Base-by-base conservation (phyloP, 2,888 invertebrate species). In the Epiblema foenella region DNA sequence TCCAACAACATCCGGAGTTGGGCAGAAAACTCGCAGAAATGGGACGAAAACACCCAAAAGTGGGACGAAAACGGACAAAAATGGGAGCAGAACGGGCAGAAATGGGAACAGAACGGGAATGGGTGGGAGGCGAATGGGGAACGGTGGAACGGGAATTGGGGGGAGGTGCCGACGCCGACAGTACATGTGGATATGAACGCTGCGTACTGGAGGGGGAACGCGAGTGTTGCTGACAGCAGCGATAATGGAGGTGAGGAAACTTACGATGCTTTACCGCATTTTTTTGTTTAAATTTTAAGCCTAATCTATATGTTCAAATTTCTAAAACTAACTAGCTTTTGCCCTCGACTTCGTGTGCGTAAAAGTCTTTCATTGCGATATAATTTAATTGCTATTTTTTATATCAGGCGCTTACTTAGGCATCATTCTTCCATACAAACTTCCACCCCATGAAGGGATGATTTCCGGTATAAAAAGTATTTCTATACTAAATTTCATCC, bases 141-240 rank as follows among this genome's bases (percentile, higher is more conserved):
- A 74, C 87, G 88, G 85, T 86, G 86, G 17, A 88, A 88, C 58
- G 88, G 86, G 2, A 88, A 88, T 59, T 92, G 93, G 93, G 90
- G 88, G 15, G 91, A 91, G 60, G 88, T 89, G 1, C 86, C 89
- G 0, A 93, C 93, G 1, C 93, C 92, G 0, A 93, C 92, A 0
- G 92, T 92, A 0, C 90, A 89, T 68, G 93, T 93, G 0, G 93
- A 92, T 72, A 87, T 89, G 89, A 89, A 85, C 56, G 90, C 88
- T 0, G 89, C 89, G 0, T 91, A 90, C 62, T 93, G 93, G 91
- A 80, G 92, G 57, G 91, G 90, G 0, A 90, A 90, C 51, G 90
- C 89, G 0, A 93, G 93, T 63, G 89, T 91, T 0, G 93, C 93
- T 0, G 93, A 91, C 46, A 93, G 92, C 79, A 94, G 94, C 69